These are phyloP conservation scores for Arizona elegans DNA, from an alignment of 2,113 vertebrate species.

Conservation along the genomic window DNA sequence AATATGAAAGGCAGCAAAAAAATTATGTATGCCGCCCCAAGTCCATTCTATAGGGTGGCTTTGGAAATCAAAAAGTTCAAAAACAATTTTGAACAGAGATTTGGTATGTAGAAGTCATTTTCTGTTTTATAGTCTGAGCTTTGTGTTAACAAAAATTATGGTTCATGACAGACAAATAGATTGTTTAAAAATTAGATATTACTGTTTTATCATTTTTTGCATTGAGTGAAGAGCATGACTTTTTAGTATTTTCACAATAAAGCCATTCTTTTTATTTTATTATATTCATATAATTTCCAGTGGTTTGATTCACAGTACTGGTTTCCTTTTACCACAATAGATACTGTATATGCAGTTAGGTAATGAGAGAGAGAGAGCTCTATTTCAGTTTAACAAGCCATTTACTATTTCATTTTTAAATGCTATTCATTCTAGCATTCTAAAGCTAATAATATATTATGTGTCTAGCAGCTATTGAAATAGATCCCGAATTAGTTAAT, in stretches of 20 bases:
- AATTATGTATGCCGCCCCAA: neutral
- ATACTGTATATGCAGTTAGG: neutral
- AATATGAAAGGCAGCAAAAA: neutral
- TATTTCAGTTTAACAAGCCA: neutral
- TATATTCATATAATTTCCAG: neutral
- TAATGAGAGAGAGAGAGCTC: neutral
- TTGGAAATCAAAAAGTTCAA: neutral
- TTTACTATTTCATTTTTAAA: neutral
- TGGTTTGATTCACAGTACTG: neutral
- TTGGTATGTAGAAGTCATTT: neutral
- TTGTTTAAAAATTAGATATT: neutral
- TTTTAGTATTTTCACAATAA: slow-evolving; percentile 1
- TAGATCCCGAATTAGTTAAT: neutral
- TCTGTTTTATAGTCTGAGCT: neutral
- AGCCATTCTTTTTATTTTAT: neutral
- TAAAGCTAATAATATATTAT: neutral
- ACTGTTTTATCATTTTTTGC: neutral
- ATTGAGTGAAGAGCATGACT: neutral
- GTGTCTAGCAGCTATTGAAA: neutral
- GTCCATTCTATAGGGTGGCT: neutral
- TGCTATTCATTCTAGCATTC: neutral
- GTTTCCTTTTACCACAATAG: slow-evolving; percentile 15
- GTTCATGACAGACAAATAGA: neutral
- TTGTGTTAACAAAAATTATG: neutral
- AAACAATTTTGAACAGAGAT: neutral